Conservation (phyloP, 1,140 invertebrate species). For the Heterodera schachtii region DNA sequence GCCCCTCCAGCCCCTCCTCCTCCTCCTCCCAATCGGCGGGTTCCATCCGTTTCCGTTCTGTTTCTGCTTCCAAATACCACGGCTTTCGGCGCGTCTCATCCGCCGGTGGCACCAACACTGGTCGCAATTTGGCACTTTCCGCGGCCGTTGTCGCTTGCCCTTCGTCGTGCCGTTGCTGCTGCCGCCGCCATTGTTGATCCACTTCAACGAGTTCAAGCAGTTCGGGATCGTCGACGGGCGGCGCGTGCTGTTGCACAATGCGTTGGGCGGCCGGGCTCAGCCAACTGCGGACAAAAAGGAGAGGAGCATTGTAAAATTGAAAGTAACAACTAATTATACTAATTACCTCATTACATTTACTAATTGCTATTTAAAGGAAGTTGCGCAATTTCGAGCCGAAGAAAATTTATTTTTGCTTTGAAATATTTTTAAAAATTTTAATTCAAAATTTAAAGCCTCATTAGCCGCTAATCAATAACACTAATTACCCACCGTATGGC, state of each 20-base stretch:
- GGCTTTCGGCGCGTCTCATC: neutral
- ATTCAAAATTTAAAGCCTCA: no score
- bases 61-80: neutral
- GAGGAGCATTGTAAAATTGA: no score
- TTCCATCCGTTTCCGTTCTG: neutral
- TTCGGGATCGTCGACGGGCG: neutral
- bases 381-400: no score
- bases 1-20: neutral
- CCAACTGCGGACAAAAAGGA: conserved; percentile 20
- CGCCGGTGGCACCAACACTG: neutral
- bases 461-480: no score
- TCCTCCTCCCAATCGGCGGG: neutral
- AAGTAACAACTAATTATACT: no score
- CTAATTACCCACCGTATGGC: conserved; percentile 49
- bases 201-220: conserved; percentile 14
- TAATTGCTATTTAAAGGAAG: no score
- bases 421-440: no score
- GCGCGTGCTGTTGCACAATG: conserved; percentile 11
- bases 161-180: no score
- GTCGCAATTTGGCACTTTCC: neutral
- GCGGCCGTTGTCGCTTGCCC: neutral
- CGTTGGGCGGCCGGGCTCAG: conserved; percentile 23
- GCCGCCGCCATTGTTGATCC: neutral
- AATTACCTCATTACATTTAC: no score
- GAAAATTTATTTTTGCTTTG: no score